Evolutionary conservation across 2,113 vertebrate species (phyloP).

Genomic region (Nothocercus nigrocapillus): DNA sequence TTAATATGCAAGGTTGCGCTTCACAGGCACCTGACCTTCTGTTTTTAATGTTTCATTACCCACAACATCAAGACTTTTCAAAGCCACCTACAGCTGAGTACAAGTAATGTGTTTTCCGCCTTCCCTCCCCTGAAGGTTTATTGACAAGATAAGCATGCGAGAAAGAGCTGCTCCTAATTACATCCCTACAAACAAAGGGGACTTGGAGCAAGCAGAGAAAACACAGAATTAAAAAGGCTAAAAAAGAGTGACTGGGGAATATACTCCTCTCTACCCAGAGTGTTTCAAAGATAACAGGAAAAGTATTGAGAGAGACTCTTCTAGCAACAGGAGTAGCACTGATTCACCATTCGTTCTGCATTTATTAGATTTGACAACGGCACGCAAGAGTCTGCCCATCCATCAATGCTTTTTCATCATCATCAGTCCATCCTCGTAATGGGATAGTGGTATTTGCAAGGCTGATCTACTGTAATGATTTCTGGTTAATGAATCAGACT

Average conservation of each 20-base stretch:
- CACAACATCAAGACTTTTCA: neutral
- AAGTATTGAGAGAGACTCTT: neutral
- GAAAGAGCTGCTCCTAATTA: neutral
- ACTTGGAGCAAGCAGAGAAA: neutral
- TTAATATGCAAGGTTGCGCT: rapidly evolving
- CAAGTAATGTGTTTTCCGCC: neutral
- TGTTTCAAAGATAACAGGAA: neutral
- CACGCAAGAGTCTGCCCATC: neutral
- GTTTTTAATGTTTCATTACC: conserved; percentile 2
- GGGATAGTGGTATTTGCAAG: neutral
- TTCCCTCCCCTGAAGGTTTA: neutral
- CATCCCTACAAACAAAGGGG: neutral
- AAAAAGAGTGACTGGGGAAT: neutral
- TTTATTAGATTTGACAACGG: neutral
- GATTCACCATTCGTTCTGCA: neutral
- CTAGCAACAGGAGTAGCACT: neutral
- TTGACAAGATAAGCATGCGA: neutral
- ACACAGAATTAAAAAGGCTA: neutral
- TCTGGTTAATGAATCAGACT: neutral
- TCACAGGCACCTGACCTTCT: neutral
- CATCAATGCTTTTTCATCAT: neutral
- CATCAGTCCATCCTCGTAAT: neutral
- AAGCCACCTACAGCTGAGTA: neutral
- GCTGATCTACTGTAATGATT: neutral
- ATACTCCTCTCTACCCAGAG: neutral